A percentile compares a stretch with the other conserved stretches of the same genome.
Evolutionary conservation across 2,113 vertebrate species (phyloP).

Genomic region (Rallus limicola): DNA sequence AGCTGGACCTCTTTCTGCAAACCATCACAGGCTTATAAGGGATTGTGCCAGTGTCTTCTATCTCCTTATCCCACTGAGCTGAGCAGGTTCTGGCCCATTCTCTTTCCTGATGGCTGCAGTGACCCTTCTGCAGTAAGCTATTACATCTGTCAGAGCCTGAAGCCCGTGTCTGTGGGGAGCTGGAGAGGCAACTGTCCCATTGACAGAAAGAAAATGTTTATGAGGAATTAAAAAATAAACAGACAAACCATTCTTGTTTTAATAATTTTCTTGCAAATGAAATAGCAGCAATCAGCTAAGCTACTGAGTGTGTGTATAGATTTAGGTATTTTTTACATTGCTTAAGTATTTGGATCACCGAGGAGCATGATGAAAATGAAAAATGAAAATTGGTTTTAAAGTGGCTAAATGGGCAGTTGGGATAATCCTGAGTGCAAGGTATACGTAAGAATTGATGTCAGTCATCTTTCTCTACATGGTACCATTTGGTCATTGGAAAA

Average conservation of each 20-base stretch:
- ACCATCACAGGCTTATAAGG: neutral
- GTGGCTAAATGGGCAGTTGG: neutral
- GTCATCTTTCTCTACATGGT: neutral
- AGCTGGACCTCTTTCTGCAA: neutral
- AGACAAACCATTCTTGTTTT: neutral
- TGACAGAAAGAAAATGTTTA: neutral
- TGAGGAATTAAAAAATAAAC: neutral
- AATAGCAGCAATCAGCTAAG: neutral
- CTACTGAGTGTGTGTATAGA: neutral
- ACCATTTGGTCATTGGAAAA: neutral
- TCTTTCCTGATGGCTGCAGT: neutral
- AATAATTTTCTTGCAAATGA: constrained; percentile 30
- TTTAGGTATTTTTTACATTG: neutral
- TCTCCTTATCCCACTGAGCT: neutral
- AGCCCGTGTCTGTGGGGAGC: neutral
- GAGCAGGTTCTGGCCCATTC: neutral
- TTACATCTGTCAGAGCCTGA: neutral
- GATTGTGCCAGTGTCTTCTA: neutral
- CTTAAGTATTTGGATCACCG: neutral
- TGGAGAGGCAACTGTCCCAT: neutral
- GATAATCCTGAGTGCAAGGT: neutral
- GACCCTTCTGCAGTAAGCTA: neutral
- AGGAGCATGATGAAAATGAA: neutral
- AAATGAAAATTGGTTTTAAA: neutral
- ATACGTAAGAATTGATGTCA: neutral